These are phyloP conservation scores for Noctua janthina DNA, from an alignment of 2,888 invertebrate genomes.

Conservation along the genomic window DNA sequence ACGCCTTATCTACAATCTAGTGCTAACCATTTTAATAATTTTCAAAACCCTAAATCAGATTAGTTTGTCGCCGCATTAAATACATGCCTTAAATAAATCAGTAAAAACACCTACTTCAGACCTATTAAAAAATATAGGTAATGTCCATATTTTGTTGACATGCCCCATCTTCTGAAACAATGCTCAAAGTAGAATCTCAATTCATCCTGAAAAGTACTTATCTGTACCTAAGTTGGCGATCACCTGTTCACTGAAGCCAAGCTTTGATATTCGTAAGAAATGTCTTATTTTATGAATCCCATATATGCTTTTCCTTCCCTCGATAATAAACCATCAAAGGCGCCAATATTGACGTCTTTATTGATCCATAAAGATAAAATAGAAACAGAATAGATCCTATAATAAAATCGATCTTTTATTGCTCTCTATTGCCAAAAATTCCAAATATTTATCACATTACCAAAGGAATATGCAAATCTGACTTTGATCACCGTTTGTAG, in stretches of 20 bases:
- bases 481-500: slow-evolving; percentile 29
- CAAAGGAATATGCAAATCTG: slow-evolving; percentile 45
- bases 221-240: neutral
- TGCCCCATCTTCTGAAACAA: too few relatives aligned
- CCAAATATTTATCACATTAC: slow-evolving; percentile 30
- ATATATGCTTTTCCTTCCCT: neutral
- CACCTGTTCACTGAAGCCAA: neutral
- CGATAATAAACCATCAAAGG: slow-evolving; percentile 3
- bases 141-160: too few relatives aligned
- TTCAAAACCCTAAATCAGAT: too few relatives aligned
- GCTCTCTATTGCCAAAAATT: slow-evolving; percentile 17
- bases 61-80: too few relatives aligned
- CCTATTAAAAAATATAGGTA: neutral
- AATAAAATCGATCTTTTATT: slow-evolving; percentile 37
- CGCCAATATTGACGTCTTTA: slow-evolving; percentile 28
- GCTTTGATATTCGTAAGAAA: neutral
- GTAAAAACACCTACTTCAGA: neutral
- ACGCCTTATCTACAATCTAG: too few relatives aligned
- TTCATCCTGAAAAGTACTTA: too few relatives aligned
- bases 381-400: slow-evolving; percentile 22
- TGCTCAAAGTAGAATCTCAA: too few relatives aligned
- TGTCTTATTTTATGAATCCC: neutral
- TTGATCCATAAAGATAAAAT: slow-evolving; percentile 25
- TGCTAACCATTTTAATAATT: too few relatives aligned
- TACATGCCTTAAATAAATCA: too few relatives aligned